Percentiles rank a stretch among this genome's conserved stretches.
Conservation (phyloP, 2,113 vertebrate species). For the Carassius auratus region DNA sequence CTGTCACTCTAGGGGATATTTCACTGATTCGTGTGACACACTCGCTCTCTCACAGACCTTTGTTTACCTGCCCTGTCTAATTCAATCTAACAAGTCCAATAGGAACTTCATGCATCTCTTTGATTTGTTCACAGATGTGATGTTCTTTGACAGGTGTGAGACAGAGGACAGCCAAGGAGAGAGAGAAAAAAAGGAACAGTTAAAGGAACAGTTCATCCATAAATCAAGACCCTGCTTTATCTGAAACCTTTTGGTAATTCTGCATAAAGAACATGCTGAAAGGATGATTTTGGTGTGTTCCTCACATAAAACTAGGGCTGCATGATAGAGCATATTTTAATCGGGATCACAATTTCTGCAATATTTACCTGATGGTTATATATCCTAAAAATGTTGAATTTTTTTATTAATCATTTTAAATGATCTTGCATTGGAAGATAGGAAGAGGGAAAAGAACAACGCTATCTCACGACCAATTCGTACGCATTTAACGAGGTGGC, state of each 20-base stretch:
- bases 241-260: neutral
- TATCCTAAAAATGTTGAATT: neutral
- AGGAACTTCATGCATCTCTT: constrained; percentile 13
- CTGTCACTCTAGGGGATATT: constrained; percentile 7
- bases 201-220: neutral
- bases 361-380: neutral
- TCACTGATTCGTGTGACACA: neutral
- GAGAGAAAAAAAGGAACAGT: constrained; percentile 15
- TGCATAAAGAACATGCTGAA: neutral
- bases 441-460: no score
- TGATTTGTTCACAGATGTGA: constrained; percentile 8
- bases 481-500: no score
- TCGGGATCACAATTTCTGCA: neutral
- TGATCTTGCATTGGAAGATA: neutral
- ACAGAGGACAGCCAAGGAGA: constrained; percentile 31
- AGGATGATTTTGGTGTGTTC: neutral
- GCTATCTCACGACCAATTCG: no score
- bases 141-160: constrained; percentile 34
- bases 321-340: neutral
- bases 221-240: neutral
- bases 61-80: constrained; percentile 31
- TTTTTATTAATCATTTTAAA: neutral
- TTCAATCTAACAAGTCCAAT: constrained; percentile 19
- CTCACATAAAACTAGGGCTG: neutral
- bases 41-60: constrained; percentile 22